Evolutionary conservation across 1,140 invertebrate species (phyloP), one percentile per base, ranked within the genome.

Genomic region (Caenorhabditis remanei): DNA sequence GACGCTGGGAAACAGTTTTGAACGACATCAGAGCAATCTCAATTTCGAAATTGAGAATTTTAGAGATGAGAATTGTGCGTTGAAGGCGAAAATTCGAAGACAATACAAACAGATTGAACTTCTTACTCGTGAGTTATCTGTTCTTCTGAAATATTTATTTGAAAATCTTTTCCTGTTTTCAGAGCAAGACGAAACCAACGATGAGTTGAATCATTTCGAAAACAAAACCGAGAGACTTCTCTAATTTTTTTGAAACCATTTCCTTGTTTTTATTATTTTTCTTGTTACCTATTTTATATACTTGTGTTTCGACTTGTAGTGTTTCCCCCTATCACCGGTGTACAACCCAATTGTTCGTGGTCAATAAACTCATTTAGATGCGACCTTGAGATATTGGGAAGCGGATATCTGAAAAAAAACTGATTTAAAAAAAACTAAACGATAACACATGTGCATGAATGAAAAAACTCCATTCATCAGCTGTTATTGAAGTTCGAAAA

Each of bases 81-180:
- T 91, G n/a, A 91, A 91, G 43, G 91, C 90, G 40, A 89, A 89
- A 40, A 90, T 90, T 24, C 79, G 91, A 40, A 55, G 90, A 56
- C 91, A 92, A 56, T 89, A 90, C 65, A 90, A 90, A 58, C 91
- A 91, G 84, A 91, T 91, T 43, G 90, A 90, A 82, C 63, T 91
- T n/a, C 71, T 91, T 7, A 92, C 90, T 53, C 90, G 90, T 91
- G 63, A 89, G 88, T 53, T 41, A 13, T 21, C n/a, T n/a, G n/a
- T n/a, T n/a, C 55, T 32, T 32, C 32, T 32, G 32, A 32, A 32
- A 32, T 32, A 32, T 2, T 2, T 32, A 32, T 2, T 2, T 32
- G 32, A 32, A 32, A 32, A 32, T 32, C 1, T 32, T 32, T 32
- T 2, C 32, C 32, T 85, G 24, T 50, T 85, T 90, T 56, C 67